phyloP scores from a whole-genome alignment of 1,140 invertebrate genomes.

The Acromyrmex charruanus region DNA sequence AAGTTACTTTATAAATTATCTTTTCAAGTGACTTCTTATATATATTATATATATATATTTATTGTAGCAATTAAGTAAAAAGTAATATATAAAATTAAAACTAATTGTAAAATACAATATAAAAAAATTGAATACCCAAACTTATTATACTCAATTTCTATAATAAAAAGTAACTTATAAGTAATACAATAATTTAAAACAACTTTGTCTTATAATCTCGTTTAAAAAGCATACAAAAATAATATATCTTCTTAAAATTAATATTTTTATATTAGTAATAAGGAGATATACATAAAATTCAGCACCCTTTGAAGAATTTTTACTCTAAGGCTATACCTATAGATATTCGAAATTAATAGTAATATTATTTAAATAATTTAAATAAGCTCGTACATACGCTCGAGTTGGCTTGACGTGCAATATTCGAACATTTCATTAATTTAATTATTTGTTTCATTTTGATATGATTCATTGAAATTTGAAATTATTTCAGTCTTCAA shows the following conservation, averaged over 20 bases:
- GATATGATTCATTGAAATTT: slow-evolving; percentile 23
- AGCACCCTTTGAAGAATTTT: neutral
- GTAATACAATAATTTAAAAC: too few relatives aligned
- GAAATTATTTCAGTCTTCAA: slow-evolving; percentile 21
- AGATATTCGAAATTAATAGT: neutral
- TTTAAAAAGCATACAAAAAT: neutral
- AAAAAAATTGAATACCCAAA: too few relatives aligned
- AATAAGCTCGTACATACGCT: neutral
- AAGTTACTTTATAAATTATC: too few relatives aligned
- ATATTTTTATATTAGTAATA: neutral
- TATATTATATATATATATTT: too few relatives aligned
- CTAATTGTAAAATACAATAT: too few relatives aligned
- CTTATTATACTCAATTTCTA: too few relatives aligned
- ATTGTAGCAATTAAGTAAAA: too few relatives aligned
- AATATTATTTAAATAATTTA: neutral
- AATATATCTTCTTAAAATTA: neutral
- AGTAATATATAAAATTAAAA: too few relatives aligned
- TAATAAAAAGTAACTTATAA: too few relatives aligned
- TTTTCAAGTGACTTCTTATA: too few relatives aligned
- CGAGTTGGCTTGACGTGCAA: neutral
- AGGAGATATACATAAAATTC: neutral
- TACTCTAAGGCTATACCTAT: neutral
- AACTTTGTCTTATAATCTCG: too few relatives aligned
- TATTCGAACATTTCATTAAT: neutral
- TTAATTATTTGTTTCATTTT: neutral